phyloP scores from a whole-genome alignment of 2,113 vertebrate species.

The Rhinolophus ferrumequinum region DNA sequence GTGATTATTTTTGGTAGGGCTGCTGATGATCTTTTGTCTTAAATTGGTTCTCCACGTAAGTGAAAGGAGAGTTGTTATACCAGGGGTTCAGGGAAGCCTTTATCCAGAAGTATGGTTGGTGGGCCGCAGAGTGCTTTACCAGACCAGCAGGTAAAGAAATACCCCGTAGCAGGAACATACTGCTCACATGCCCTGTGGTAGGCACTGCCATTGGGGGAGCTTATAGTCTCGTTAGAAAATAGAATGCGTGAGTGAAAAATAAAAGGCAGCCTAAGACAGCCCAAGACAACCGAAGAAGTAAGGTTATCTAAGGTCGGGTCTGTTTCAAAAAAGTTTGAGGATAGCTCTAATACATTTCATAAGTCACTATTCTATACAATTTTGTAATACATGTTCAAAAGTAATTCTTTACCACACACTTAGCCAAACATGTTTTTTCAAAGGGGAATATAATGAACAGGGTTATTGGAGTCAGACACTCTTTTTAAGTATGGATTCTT shows the following conservation, averaged over 20 bases:
- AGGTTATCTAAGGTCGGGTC: neutral
- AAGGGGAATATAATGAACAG: neutral
- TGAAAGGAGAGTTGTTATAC: neutral
- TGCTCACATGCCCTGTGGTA: neutral
- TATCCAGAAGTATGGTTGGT: neutral
- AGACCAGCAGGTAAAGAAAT: neutral
- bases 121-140: neutral
- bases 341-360: neutral
- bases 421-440: neutral
- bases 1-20: slow-evolving; percentile 38
- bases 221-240: neutral
- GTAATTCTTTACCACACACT: neutral
- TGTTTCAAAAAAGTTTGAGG: slow-evolving; percentile 30
- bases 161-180: neutral
- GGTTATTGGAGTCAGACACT: neutral
- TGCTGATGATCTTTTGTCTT: slow-evolving; percentile 67
- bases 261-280: neutral
- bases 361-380: neutral
- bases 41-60: neutral
- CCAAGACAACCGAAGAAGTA: neutral
- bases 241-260: slow-evolving; percentile 27
- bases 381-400: neutral
- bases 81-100: neutral
- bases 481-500: neutral
- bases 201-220: neutral